Evolutionary conservation across 2,113 vertebrate genomes (phyloP).

Genomic region (Oceanites oceanicus): DNA sequence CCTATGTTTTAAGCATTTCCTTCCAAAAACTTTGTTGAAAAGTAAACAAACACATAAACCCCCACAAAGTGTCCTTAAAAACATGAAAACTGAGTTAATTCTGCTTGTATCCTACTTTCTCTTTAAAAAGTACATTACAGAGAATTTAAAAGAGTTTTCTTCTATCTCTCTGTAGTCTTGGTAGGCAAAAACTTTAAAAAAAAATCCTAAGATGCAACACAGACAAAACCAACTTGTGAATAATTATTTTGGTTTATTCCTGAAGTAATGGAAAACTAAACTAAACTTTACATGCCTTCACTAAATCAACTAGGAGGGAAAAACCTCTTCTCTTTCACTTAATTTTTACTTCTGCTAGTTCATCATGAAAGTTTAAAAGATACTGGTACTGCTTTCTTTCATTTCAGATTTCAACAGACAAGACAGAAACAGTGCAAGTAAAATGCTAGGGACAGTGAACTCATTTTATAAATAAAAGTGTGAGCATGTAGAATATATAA

Average conservation of each 20-base stretch:
- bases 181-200: background rate
- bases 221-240: background rate
- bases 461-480: constrained; percentile 56
- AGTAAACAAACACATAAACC: background rate
- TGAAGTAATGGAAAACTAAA: background rate
- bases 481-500: constrained; percentile 44
- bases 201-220: background rate
- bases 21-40: background rate
- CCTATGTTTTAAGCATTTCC: background rate
- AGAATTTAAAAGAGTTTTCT: background rate
- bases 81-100: background rate
- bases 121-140: background rate
- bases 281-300: background rate
- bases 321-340: background rate
- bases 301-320: background rate
- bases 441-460: background rate
- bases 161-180: background rate
- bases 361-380: background rate
- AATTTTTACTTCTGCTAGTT: background rate
- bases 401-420: background rate
- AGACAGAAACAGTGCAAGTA: background rate
- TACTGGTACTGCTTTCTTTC: background rate
- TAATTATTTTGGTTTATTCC: background rate
- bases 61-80: background rate
- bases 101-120: background rate